Conservation (phyloP, 2,797 vertebrate species). For the Falco peregrinus region DNA sequence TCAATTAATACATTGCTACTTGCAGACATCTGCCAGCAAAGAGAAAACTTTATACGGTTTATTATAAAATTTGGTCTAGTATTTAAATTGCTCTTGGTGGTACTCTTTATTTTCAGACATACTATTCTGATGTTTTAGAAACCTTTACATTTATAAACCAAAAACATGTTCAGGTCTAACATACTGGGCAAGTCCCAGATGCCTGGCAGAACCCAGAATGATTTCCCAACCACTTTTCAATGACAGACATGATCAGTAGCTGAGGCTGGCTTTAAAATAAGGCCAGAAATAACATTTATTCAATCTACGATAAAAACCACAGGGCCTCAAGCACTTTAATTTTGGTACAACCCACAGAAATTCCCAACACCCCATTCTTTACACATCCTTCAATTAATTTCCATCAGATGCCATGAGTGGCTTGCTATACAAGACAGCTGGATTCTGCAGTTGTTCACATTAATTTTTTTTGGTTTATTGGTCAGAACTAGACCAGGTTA, state of each 20-base stretch:
- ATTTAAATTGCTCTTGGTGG: not conserved
- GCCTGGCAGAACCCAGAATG: not conserved
- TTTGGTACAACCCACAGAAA: not conserved
- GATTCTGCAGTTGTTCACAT: conserved; percentile 1
- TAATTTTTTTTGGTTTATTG: not conserved
- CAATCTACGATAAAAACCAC: not conserved
- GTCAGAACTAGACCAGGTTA: conserved; percentile 29
- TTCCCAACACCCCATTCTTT: conserved; percentile 33
- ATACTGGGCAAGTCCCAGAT: not conserved
- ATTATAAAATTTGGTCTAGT: not conserved
- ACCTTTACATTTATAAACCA: not conserved
- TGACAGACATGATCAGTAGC: not conserved
- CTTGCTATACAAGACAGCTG: conserved; percentile 6
- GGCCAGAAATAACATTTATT: conserved; percentile 44
- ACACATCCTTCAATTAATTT: conserved; percentile 25
- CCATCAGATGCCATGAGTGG: not conserved
- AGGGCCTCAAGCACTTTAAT: not conserved
- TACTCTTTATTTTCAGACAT: not conserved
- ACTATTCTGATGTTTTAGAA: not conserved
- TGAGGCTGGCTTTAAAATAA: conserved; percentile 13
- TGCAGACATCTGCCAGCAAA: not conserved
- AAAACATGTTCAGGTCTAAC: not conserved
- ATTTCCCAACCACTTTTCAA: not conserved
- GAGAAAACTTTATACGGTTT: not conserved
- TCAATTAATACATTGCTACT: not conserved